Evolutionary conservation across 2,888 invertebrate genomes (phyloP), one percentile per base, ranked within the genome.

Genomic region (Cantharis rufa): DNA sequence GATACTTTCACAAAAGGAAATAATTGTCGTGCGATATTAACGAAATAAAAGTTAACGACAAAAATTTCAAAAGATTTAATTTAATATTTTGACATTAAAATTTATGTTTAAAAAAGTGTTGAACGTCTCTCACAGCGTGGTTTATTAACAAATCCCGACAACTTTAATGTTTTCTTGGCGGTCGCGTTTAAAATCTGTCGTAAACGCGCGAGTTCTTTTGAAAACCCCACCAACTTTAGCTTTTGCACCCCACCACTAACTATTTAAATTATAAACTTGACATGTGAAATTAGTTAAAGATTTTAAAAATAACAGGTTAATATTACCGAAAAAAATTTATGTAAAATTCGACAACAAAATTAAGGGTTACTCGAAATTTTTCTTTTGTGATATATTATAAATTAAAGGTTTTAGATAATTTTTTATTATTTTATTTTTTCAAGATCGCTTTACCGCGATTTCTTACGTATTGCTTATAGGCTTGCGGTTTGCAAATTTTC

Each of bases 101-200:
- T 48, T 48, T 48, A 48, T 48, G 48, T 48, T 48, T 48, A 48
- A 48, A 48, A 48, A 48, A 48, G 48, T 48, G 48, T 48, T 48
- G 48, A 48, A 48, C 48, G 48, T 48, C 48, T 48, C 48, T 48
- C 48, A 48, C 48, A 48, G 48, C 48, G 48, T 48, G 48, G 48
- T 48, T 48, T 48, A 48, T 48, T n/a, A 66, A 15, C 70, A 16
- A 16, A 16, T 10, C 48, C 28, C 61, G 68, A 75, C 71, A 75
- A 71, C 71, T 75, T 62, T 18, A 28, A 64, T 77, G 70, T 62
- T 68, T 72, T 73, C 70, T 73, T 66, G 64, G 15, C 73, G 73
- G 70, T 18, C 64, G 71, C 77, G 77, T 77, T 74, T 72, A 72
- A 74, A 73, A 68, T 77, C 63, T 77, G 73, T 70, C 61, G 71